Percentiles rank a stretch among this genome's conserved stretches.
Conservation (phyloP, 2,113 vertebrate species). For the Cnemophilus loriae region DNA sequence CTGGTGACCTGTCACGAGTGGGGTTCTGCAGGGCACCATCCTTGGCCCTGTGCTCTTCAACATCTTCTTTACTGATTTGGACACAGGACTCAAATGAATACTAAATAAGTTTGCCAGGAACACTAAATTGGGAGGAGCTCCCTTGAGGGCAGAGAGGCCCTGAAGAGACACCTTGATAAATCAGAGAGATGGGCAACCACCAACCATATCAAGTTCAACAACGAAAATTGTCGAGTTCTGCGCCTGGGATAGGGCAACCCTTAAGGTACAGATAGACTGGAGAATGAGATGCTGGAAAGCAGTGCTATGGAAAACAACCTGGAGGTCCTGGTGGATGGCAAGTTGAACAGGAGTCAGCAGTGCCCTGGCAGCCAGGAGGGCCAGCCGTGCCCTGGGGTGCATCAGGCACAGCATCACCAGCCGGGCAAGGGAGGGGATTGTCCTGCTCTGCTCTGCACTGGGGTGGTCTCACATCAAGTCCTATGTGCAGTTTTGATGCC, state of each 20-base stretch:
- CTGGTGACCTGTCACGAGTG: background rate
- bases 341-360: background rate
- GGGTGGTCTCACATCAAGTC: rapidly evolving
- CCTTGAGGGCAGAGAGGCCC: background rate
- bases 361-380: background rate
- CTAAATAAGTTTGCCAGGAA: background rate
- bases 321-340: rapidly evolving
- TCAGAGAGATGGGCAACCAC: background rate
- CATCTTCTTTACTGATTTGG: background rate
- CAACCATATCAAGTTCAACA: background rate
- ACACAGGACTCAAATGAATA: rapidly evolving
- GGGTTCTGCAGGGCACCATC: background rate
- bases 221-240: rapidly evolving
- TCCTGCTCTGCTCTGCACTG: background rate
- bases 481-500: rapidly evolving
- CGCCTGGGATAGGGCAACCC: rapidly evolving
- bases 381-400: rapidly evolving
- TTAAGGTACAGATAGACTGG: too few relatives aligned
- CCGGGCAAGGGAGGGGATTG: background rate
- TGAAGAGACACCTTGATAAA: background rate
- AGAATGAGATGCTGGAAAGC: background rate
- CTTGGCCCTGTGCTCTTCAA: background rate
- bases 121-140: background rate
- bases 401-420: background rate
- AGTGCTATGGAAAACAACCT: rapidly evolving